Conservation (phyloP, 2,888 invertebrate species). For the Disparrhopalites patrizii region DNA sequence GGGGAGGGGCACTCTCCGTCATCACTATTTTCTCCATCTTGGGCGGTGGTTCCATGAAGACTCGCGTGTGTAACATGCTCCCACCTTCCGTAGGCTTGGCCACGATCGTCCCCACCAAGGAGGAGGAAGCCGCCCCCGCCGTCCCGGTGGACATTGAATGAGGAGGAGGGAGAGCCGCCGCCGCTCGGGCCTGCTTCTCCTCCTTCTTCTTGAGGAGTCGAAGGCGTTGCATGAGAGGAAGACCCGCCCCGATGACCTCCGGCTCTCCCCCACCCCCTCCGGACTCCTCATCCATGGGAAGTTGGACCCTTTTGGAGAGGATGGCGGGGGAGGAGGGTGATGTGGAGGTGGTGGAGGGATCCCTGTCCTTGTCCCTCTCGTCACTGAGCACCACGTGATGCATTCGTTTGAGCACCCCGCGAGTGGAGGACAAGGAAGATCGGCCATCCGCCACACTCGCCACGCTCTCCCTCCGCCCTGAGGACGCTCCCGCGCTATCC, state of each 20-base stretch:
- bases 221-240: constrained; percentile 71
- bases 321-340: constrained; percentile 37
- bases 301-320: constrained; percentile 23
- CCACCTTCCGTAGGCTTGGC: not conserved
- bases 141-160: not conserved
- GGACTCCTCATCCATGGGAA: constrained; percentile 28
- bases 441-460: constrained; percentile 18
- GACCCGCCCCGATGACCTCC: constrained; percentile 72
- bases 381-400: constrained; percentile 64
- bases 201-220: constrained; percentile 81
- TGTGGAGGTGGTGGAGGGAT: constrained; percentile 37
- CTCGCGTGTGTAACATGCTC: constrained; percentile 21
- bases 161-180: not conserved
- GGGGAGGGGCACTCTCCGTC: not conserved
- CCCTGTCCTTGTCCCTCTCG: constrained; percentile 40
- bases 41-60: constrained; percentile 31
- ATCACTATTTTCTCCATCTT: constrained; percentile 24
- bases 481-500: constrained; percentile 19
- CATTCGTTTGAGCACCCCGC: constrained; percentile 67
- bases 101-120: not conserved
- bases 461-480: constrained; percentile 31
- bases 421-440: constrained; percentile 49
- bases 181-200: constrained; percentile 54
- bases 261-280: constrained; percentile 9
- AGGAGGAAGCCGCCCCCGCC: not conserved